phyloP scores from a whole-genome alignment of 1,140 invertebrate species.

The Ganaspis sp. region DNA sequence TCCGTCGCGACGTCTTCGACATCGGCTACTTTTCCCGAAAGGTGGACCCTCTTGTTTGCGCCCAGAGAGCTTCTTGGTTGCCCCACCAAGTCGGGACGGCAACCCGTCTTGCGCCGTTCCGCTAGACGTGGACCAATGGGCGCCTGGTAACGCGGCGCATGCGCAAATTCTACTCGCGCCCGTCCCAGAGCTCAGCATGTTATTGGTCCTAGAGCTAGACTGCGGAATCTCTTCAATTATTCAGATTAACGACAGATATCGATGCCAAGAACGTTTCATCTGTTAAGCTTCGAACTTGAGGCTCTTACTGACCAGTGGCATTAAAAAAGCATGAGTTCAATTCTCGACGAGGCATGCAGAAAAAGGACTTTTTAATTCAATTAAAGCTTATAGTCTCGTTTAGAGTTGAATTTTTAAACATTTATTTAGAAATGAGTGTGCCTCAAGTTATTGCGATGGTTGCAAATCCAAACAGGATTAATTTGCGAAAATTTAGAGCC shows the following conservation, averaged over 20 bases:
- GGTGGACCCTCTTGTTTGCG: conserved; percentile 37
- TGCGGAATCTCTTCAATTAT: conserved; percentile 53
- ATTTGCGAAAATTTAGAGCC: no score
- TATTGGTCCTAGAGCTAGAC: conserved; percentile 42
- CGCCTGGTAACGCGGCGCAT: conserved; percentile 57
- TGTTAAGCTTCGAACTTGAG: conserved; percentile 27
- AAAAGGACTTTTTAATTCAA: neutral
- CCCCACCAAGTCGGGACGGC: conserved; percentile 38
- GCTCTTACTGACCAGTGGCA: neutral
- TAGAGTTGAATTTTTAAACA: neutral
- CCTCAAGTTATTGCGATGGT: neutral
- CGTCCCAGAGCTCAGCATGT: conserved; percentile 38
- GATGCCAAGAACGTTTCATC: conserved; percentile 43
- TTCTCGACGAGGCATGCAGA: neutral
- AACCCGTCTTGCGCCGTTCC: conserved; percentile 45
- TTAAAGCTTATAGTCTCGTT: neutral
- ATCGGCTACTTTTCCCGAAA: conserved; percentile 38
- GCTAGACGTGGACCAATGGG: conserved; percentile 71
- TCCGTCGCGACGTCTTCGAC: conserved; percentile 40
- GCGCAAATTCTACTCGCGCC: conserved; percentile 38
- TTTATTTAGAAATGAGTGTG: no score
- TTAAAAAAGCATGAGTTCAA: neutral
- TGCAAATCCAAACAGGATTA: no score
- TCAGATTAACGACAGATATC: conserved; percentile 46
- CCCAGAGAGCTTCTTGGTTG: conserved; percentile 16